These are phyloP conservation scores for Tiliacea citrago DNA, from an alignment of 2,888 invertebrate genomes.

Conservation along the genomic window DNA sequence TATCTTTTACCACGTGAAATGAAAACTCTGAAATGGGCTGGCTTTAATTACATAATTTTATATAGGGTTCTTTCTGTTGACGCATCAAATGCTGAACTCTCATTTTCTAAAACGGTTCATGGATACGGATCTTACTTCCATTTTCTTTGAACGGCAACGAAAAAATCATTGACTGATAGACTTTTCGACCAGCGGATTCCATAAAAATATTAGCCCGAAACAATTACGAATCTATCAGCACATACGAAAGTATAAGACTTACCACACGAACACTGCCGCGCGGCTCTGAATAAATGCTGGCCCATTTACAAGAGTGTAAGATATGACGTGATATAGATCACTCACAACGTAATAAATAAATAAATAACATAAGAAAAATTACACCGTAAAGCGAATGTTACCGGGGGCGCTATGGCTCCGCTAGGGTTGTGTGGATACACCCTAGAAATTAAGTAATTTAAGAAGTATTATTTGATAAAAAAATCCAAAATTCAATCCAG, in stretches of 20 bases:
- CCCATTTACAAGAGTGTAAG: constrained; percentile 90
- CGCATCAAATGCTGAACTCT: neutral
- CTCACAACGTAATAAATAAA: constrained; percentile 90
- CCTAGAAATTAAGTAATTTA: neutral
- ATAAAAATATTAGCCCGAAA: constrained; percentile 20
- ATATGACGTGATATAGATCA: constrained; percentile 91
- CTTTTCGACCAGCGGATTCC: no score
- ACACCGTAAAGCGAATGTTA: constrained; percentile 90
- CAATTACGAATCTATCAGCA: constrained; percentile 64
- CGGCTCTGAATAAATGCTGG: constrained; percentile 83
- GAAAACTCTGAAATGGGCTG: neutral
- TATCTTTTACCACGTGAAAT: neutral
- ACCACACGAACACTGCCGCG: constrained; percentile 69
- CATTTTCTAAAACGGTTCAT: neutral
- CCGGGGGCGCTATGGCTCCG: constrained; percentile 85
- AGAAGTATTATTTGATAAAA: neutral
- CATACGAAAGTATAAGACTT: constrained; percentile 70
- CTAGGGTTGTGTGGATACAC: constrained; percentile 75
- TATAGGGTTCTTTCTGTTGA: no score
- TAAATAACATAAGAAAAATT: constrained; percentile 91
- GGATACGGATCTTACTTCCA: neutral
- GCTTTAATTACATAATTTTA: no score
- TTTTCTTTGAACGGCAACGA: neutral
- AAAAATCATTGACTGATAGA: no score
- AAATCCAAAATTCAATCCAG: neutral